phyloP scores from a whole-genome alignment of 2,888 invertebrate species.

The Pyrochroa serraticornis region DNA sequence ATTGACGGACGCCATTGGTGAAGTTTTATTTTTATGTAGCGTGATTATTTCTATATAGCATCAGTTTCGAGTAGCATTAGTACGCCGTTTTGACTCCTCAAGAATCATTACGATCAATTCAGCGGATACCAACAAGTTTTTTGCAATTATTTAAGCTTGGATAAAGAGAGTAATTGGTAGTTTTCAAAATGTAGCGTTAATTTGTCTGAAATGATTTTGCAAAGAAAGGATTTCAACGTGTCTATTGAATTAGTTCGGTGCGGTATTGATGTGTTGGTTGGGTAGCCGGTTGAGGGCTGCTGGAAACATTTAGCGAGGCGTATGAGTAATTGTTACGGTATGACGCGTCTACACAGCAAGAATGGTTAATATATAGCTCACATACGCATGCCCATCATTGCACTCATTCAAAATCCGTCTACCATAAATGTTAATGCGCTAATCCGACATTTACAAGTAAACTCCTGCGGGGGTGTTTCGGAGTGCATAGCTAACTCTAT shows the following conservation, averaged over 20 bases:
- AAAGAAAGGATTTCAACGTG: too few relatives aligned
- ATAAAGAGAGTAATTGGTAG: not conserved
- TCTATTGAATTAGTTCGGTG: not conserved
- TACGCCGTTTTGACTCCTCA: conserved; percentile 45
- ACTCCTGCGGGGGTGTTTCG: conserved; percentile 42
- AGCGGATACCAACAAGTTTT: conserved; percentile 30
- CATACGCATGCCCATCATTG: conserved; percentile 49
- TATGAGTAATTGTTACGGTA: conserved; percentile 50
- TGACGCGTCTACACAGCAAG: conserved; percentile 43
- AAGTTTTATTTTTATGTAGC: not conserved
- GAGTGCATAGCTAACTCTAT: conserved; percentile 31
- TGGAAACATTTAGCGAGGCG: conserved; percentile 42
- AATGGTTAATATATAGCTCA: conserved; percentile 49
- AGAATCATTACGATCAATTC: conserved; percentile 32
- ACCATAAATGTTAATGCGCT: conserved; percentile 58
- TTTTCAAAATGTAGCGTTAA: not conserved
- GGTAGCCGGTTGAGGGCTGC: conserved; percentile 21
- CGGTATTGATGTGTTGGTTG: conserved; percentile 1
- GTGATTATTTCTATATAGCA: conserved; percentile 37
- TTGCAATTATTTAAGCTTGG: not conserved
- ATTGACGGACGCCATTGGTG: not conserved
- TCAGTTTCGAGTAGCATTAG: conserved; percentile 40
- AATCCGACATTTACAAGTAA: conserved; percentile 57
- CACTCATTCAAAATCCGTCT: conserved; percentile 55
- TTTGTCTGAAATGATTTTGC: not conserved